Conservation (phyloP, 2,888 invertebrate species). For the Caenorhabditis panamensis region DNA sequence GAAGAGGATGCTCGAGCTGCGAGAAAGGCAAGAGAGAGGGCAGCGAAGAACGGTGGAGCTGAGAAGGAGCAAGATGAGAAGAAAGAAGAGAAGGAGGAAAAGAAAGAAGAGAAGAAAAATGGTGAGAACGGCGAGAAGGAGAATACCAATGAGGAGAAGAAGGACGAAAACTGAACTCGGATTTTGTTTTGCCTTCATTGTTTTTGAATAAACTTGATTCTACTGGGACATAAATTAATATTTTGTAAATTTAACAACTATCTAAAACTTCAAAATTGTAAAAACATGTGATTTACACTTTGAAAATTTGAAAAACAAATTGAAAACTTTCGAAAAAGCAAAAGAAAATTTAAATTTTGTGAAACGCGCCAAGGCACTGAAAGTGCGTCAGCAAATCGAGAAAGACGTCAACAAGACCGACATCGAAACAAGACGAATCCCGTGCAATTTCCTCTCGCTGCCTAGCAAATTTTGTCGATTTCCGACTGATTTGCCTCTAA, state of each 20-base stretch:
- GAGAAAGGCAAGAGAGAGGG: conserved; percentile 4
- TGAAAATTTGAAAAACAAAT: not conserved
- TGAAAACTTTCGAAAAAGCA: not conserved
- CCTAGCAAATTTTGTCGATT: not conserved
- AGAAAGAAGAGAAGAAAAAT: not conserved
- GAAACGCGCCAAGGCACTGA: conserved; percentile 42
- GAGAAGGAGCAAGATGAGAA: not conserved
- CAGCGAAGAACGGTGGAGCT: conserved; percentile 12
- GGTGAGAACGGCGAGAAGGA: not conserved
- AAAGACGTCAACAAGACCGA: conserved; percentile 15
- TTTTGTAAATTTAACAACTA: no score
- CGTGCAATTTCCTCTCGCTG: not conserved
- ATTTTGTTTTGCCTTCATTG: no score
- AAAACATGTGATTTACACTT: not conserved
- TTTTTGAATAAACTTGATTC: no score
- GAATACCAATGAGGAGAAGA: not conserved
- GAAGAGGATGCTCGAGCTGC: not conserved
- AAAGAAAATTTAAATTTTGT: conserved; percentile 9
- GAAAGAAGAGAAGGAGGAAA: conserved; percentile 2
- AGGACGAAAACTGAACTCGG: conserved; percentile 1
- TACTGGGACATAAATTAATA: no score
- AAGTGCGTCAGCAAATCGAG: conserved; percentile 8
- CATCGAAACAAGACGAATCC: not conserved
- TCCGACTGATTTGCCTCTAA: conserved; percentile 14
- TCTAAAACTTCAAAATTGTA: not conserved